These are phyloP conservation scores for Gila orcuttii DNA, from an alignment of 2,113 vertebrate genomes.

Conservation along the genomic window DNA sequence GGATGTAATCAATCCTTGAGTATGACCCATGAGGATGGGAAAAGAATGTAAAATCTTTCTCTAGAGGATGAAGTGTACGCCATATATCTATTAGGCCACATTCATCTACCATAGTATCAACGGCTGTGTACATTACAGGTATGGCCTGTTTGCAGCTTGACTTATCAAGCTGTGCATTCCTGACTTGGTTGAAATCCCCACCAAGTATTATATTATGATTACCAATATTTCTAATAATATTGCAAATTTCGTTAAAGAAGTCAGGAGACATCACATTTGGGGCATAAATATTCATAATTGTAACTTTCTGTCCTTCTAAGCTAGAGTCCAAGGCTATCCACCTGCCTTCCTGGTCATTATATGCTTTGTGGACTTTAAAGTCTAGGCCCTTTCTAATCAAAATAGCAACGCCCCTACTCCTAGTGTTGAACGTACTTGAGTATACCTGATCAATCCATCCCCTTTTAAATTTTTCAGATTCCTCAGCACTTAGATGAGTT, in stretches of 20 bases:
- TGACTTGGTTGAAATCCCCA: not conserved
- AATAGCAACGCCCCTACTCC: not conserved
- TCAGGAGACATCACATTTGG: not conserved
- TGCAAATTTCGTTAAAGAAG: not conserved
- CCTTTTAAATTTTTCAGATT: not conserved
- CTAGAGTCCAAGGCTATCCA: not conserved
- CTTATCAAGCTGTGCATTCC: not conserved
- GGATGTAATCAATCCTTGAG: too few species aligned
- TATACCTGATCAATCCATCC: not conserved
- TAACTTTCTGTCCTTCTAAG: not conserved
- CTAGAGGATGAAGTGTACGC: not conserved
- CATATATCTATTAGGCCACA: not conserved
- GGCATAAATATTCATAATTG: not conserved
- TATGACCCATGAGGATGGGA: too few species aligned
- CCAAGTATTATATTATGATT: not conserved
- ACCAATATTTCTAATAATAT: constrained; percentile 2
- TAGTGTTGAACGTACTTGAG: not conserved
- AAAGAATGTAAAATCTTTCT: too few species aligned
- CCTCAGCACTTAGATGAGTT: not conserved
- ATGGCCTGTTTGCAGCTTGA: not conserved
- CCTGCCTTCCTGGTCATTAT: not conserved
- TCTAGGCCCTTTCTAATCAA: not conserved
- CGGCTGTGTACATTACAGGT: not conserved
- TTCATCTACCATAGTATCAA: not conserved
- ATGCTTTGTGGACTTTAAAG: not conserved